phyloP scores from a whole-genome alignment of 2,113 vertebrate species.

The Kobus ellipsiprymnus region DNA sequence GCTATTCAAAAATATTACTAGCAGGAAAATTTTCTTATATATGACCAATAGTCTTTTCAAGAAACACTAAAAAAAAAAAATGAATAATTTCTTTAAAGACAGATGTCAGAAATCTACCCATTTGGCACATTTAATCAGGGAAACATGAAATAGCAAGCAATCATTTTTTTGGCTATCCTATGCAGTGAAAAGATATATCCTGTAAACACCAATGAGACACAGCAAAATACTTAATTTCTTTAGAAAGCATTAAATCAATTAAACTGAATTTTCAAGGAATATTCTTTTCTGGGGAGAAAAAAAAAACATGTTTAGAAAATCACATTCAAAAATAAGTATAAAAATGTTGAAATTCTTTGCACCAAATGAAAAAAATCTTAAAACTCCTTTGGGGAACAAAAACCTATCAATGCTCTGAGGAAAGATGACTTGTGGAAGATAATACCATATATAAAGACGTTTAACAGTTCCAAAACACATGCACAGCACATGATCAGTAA shows the following conservation, averaged over 20 bases:
- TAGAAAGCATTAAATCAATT: background rate
- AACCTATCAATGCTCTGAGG: background rate
- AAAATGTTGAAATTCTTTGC: background rate
- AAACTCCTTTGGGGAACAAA: background rate
- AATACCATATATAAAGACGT: background rate
- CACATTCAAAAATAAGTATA: constrained; percentile 32
- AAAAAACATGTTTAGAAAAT: background rate
- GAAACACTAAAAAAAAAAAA: background rate
- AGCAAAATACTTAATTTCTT: background rate
- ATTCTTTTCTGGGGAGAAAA: background rate
- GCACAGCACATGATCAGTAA: background rate
- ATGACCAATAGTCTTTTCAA: background rate
- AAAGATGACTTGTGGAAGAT: constrained; percentile 2
- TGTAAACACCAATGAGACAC: background rate
- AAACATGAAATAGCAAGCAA: background rate
- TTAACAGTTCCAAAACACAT: background rate
- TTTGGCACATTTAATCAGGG: background rate
- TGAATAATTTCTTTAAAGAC: background rate
- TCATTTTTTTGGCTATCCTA: background rate
- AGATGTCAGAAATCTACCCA: background rate
- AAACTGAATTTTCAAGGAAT: background rate
- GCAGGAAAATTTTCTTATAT: background rate
- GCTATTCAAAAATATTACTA: background rate
- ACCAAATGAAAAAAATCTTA: constrained; percentile 23
- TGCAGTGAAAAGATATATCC: background rate